Evolutionary conservation across 1,140 invertebrate species (phyloP), one percentile per base, ranked within the genome.

Genomic region (Drosophila nikananu): DNA sequence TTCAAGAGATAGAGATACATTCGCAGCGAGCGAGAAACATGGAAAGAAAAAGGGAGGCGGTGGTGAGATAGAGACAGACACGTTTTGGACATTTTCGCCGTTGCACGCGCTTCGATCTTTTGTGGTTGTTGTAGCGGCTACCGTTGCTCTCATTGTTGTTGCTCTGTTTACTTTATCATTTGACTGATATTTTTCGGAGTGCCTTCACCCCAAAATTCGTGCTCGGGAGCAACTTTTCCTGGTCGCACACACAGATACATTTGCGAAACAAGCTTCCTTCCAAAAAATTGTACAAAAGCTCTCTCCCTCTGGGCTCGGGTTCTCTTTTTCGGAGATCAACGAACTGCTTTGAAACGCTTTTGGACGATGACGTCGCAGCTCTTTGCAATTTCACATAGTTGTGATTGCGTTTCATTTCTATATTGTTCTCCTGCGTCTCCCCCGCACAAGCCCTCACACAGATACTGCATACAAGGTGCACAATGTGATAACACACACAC

Each of bases 171-270:
- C 77, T 86, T 87, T 81, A 90, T 84, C 84, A 89, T 87, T 87
- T 87, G 84, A 84, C 84, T 86, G 84, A 90, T 90, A 89, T 87
- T 78, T 83, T 83, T 90, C 77, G 77, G 77, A 87, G 84, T 87
- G 77, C 84, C 84, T 87, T 87, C 84, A 87, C 84, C 84, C 84
- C 84, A 32, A 80, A 46, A 66, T 49, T 80, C 63, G 35, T 77
- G 60, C 63, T 63, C 48, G 57, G 74, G 73, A 81, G 77, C 83
- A 87, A 89, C 84, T 87, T 87, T 87, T 87, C 86, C 84, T 84
- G 84, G 84, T 87, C 10, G 61, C 9, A 32, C 12, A 51, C 4
- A 64, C 37, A 41, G 23, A 59, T 32, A 39, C 25, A 25, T 23
- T 44, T 12, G 21, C 57, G 30, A 54, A 75, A 13, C 30, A 37